Evolutionary conservation across 2,888 invertebrate species (phyloP).

Genomic region (Mallateleia sp.): DNA sequence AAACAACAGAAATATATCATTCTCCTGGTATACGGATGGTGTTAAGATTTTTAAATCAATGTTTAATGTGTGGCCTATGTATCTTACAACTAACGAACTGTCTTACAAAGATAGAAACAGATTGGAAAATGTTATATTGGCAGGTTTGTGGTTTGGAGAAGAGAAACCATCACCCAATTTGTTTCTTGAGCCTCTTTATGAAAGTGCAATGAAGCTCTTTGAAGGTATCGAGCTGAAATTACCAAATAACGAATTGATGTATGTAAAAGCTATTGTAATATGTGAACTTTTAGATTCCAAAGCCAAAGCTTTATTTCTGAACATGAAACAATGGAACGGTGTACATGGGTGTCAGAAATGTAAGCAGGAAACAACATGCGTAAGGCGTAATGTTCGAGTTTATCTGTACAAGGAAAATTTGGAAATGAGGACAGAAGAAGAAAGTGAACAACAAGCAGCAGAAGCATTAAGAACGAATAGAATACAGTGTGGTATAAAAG

Average conservation of each 20-base stretch:
- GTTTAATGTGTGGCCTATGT: conserved; percentile 4
- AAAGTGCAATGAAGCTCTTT: neutral
- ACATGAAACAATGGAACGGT: conserved; percentile 62
- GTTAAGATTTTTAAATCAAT: conserved; percentile 5
- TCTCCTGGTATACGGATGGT: conserved; percentile 8
- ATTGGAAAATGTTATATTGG: conserved; percentile 1
- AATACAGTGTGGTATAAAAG: neutral
- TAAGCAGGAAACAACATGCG: neutral
- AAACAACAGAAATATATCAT: neutral
- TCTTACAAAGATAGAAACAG: conserved; percentile 6
- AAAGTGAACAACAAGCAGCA: neutral
- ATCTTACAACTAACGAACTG: neutral
- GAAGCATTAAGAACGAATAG: neutral
- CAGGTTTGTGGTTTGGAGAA: neutral
- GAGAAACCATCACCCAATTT: neutral
- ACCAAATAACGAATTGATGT: neutral
- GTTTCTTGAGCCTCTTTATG: neutral
- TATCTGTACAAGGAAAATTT: neutral
- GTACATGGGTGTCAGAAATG: conserved; percentile 24
- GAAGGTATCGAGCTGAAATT: neutral
- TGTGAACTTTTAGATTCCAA: conserved; percentile 54
- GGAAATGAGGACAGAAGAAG: neutral
- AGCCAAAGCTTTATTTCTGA: conserved; percentile 61
- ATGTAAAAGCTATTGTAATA: conserved; percentile 17
- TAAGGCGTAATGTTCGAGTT: neutral